Percentiles rank a stretch among this genome's conserved stretches.
phyloP scores from a whole-genome alignment of 2,888 invertebrate genomes.

The Dryococelus australis region DNA sequence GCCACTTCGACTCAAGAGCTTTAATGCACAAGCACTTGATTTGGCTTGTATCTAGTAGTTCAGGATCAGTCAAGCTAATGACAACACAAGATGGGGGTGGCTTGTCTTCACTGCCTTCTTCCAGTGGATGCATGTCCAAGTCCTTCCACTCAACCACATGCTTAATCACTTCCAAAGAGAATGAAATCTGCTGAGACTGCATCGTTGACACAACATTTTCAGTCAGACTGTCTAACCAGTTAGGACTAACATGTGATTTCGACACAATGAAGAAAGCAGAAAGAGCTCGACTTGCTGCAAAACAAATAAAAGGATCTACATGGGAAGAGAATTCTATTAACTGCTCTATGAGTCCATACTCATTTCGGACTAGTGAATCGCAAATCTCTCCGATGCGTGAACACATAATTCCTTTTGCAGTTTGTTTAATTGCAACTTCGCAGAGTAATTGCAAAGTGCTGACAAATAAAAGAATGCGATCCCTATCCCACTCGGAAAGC shows the following conservation, averaged over 20 bases:
- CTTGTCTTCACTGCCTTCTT: slow-evolving; percentile 64
- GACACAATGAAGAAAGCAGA: slow-evolving; percentile 85
- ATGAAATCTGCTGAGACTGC: slow-evolving; percentile 74
- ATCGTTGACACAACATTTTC: slow-evolving; percentile 67
- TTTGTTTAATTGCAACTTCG: slow-evolving; percentile 85
- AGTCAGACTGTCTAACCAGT: slow-evolving; percentile 74
- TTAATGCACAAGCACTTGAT: slow-evolving; percentile 87
- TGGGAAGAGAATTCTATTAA: slow-evolving; percentile 81
- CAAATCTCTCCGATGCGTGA: slow-evolving; percentile 81
- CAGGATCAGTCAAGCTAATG: slow-evolving; percentile 71
- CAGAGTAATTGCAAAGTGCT: slow-evolving; percentile 85
- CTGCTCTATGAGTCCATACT: slow-evolving; percentile 84
- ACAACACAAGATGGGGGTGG: slow-evolving; percentile 57
- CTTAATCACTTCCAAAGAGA: slow-evolving; percentile 84
- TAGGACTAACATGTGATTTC: slow-evolving; percentile 80
- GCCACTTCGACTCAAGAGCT: slow-evolving; percentile 86
- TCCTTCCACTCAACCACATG: slow-evolving; percentile 91
- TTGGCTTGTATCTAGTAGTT: slow-evolving; percentile 84
- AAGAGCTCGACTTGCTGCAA: slow-evolving; percentile 79
- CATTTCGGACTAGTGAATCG: slow-evolving; percentile 79
- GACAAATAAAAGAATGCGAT: slow-evolving; percentile 76
- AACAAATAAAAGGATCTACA: slow-evolving; percentile 81
- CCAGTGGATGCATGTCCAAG: slow-evolving; percentile 78
- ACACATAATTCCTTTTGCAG: slow-evolving; percentile 82
- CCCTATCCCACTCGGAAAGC: slow-evolving; percentile 68